Conservation (phyloP, 2,797 vertebrate genomes). For the Leptatherina wallacei region DNA sequence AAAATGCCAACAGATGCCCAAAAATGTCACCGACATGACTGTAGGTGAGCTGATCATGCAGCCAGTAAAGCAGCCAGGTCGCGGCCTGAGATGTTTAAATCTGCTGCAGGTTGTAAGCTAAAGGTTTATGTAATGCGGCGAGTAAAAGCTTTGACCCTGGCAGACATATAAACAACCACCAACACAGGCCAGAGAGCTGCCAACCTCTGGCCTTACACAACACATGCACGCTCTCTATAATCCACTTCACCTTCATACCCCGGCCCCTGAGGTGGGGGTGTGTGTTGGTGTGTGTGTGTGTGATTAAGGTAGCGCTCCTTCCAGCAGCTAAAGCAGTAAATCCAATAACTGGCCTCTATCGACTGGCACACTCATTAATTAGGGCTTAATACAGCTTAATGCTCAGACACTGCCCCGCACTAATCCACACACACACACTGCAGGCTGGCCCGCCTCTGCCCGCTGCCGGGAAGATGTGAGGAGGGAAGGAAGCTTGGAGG, state of each 20-base stretch:
- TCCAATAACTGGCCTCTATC: slow-evolving; percentile 89
- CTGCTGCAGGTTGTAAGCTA: slow-evolving; percentile 57
- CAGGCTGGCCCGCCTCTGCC: slow-evolving; percentile 48
- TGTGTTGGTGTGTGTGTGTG: slow-evolving; percentile 53
- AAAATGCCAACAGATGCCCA: slow-evolving; percentile 16
- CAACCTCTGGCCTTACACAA: slow-evolving; percentile 66
- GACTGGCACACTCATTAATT: slow-evolving; percentile 94
- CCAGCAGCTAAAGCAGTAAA: slow-evolving; percentile 89
- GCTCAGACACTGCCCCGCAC: slow-evolving; percentile 79
- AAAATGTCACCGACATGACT: slow-evolving; percentile 7
- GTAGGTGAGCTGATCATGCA: slow-evolving; percentile 24
- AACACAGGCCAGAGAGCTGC: slow-evolving; percentile 27
- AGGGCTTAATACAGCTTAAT: slow-evolving; percentile 95
- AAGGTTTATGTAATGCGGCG: slow-evolving; percentile 55
- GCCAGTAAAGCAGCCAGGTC: slow-evolving; percentile 56
- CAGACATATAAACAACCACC: slow-evolving; percentile 46
- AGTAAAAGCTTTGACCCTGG: slow-evolving; percentile 55
- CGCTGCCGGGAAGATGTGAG: slow-evolving; percentile 43
- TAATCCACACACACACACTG: slow-evolving; percentile 43
- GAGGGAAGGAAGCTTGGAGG: slow-evolving; percentile 29
- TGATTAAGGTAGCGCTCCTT: slow-evolving; percentile 83
- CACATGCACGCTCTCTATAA: slow-evolving; percentile 41
- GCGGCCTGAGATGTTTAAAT: slow-evolving; percentile 51
- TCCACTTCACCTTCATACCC: slow-evolving; percentile 59
- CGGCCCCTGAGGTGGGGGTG: slow-evolving; percentile 7